Base-by-base conservation (phyloP, 2,888 invertebrate species). In the Hirudinaria manillensis region DNA sequence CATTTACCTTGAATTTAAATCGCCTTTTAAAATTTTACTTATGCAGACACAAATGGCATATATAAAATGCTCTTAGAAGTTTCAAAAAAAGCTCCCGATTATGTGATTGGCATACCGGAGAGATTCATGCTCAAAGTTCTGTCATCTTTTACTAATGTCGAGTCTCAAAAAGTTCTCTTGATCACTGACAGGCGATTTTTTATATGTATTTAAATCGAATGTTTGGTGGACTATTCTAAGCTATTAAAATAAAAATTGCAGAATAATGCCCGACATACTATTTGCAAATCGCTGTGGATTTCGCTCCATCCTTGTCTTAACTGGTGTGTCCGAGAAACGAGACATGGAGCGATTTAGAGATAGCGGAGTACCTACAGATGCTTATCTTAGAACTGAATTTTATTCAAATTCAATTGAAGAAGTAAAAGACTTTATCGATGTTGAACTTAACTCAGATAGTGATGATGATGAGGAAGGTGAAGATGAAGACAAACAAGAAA, bases 201-300 rank as follows among this genome's bases (percentile, higher is more conserved):
- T 21, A 16, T 53, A n/a, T n/a, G n/a, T 7, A 21, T 61, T 27
- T 27, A 61, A 61, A 61, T 21, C 10, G 29, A 61, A 27, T 16
- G 24, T n/a, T 61, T 27, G 19, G 61, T 7, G 13, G n/a, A 61
- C 24, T 16, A 19, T 3, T 27, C 61, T 21, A 7, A 27, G 7
- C 29, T 61, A 27, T n/a, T 13, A 4, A 27, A 61, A 61, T 61
- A 7, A 1, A 61, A 61, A 61, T 61, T 61, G 10, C 29, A 61
- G 61, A 61, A 27, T 61, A 61, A 61, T 29, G 24, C 61, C 29
- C 24, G 61, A 61, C 29, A 29, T 61, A 27, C 61, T 61, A 10
- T 61, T 61, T n/a, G 61, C 61, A 24, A 61, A 61, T 29, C 61
- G 61, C 6, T 61, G 61, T 29, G 61, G 61, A 61, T 61, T 61